A percentile compares a stretch with the other conserved stretches of the same genome.
phyloP scores from a whole-genome alignment of 2,888 invertebrate genomes.

The Cantharis lateralis region DNA sequence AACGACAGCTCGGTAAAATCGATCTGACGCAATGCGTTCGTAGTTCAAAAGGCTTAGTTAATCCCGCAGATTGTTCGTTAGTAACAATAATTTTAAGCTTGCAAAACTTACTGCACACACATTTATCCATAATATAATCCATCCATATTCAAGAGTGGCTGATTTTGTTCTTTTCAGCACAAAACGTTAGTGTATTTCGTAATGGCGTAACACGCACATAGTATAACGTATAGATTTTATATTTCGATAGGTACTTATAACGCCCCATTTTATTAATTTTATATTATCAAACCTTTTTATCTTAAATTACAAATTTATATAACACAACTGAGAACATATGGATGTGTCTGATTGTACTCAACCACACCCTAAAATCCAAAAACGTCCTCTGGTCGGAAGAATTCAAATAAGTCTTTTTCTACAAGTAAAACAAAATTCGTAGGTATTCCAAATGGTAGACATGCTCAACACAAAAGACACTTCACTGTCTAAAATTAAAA shows the following conservation, averaged over 20 bases:
- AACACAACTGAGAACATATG: conserved; percentile 13
- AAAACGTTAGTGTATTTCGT: conserved; percentile 9
- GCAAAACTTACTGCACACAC: conserved; percentile 21
- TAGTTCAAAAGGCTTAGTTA: conserved; percentile 4
- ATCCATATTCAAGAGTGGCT: conserved; percentile 13
- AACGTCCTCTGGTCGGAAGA: conserved; percentile 15
- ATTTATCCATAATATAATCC: conserved; percentile 9
- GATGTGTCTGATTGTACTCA: conserved; percentile 10
- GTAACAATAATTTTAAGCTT: conserved; percentile 21
- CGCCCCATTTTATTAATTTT: conserved; percentile 23
- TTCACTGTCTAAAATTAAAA: conserved; percentile 19
- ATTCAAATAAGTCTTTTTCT: conserved; percentile 13
- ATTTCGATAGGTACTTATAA: conserved; percentile 3
- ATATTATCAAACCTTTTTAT: conserved; percentile 21
- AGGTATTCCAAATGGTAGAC: conserved; percentile 7
- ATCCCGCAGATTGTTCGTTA: conserved; percentile 17
- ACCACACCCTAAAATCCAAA: conserved; percentile 26
- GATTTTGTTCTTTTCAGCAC: conserved; percentile 19
- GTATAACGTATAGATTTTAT: conserved; percentile 21
- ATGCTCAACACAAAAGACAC: conserved; percentile 28
- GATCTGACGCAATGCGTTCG: conserved; percentile 35
- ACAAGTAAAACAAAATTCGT: conserved; percentile 17
- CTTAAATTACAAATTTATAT: conserved; percentile 22
- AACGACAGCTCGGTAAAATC: conserved; percentile 43
- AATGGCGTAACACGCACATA: conserved; percentile 20